Percentiles rank a stretch among this genome's conserved stretches.
phyloP scores from a whole-genome alignment of 2,113 vertebrate genomes.

The Centrocercus urophasianus region DNA sequence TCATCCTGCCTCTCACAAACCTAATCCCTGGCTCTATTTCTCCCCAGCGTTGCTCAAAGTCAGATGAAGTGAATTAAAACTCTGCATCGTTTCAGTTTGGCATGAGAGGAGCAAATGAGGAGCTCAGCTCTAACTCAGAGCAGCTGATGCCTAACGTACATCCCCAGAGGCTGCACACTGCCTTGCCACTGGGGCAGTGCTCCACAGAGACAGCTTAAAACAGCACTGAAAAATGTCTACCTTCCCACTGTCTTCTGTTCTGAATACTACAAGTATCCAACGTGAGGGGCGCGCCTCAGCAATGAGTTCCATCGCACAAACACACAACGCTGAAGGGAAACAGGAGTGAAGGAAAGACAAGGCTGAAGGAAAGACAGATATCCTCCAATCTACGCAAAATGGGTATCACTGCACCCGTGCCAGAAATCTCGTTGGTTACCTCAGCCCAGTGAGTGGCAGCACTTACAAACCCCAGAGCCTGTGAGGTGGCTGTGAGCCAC shows the following conservation, averaged over 20 bases:
- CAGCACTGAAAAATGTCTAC: background rate
- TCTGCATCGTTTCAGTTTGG: background rate
- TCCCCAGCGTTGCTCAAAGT: background rate
- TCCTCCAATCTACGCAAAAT: background rate
- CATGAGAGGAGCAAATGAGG: background rate
- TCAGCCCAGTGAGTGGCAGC: background rate
- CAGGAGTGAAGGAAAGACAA: background rate
- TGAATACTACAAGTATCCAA: background rate
- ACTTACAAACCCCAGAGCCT: rapidly evolving
- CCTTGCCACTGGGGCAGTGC: background rate
- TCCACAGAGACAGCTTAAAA: background rate
- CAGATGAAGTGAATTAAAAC: background rate
- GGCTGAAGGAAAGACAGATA: background rate
- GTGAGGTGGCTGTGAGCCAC: background rate
- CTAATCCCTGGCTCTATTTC: background rate
- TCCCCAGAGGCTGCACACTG: background rate
- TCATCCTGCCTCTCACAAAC: background rate
- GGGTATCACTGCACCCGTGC: background rate
- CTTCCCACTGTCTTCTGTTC: background rate
- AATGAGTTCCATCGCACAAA: background rate
- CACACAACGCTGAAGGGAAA: background rate
- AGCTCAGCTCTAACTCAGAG: background rate
- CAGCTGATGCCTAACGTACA: background rate
- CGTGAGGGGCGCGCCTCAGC: background rate
- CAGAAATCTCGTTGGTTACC: background rate